Base-by-base conservation (phyloP, 1,140 invertebrate species). In the Choristoneura fumiferana region DNA sequence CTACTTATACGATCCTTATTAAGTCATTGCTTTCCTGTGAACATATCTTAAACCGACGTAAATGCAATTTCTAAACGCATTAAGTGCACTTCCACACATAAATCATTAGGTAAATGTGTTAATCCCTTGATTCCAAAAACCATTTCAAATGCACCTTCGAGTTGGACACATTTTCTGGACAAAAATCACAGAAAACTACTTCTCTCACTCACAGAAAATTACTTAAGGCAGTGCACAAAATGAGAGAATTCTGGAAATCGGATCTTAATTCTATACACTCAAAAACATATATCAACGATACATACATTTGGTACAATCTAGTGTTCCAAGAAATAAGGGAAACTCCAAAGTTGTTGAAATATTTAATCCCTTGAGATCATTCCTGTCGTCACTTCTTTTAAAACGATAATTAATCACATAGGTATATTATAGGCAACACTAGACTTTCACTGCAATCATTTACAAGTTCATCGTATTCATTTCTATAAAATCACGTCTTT, bases 321-420 rank as follows among this genome's bases (percentile, higher is more conserved):
- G 17, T 40, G 8, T 45, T 12, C 43, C 36, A 43, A 38, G 45
- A 57, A 34, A 49, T 33, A 49, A 49, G 33, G 1, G 34, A 60
- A 59, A 75, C 57, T 70, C 64, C 73, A 76, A 81, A 64, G 18
- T 63, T 62, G 18, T 70, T 63, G 57, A 40, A 63, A 75, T 63
- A 76, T 65, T 71, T 63, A 79, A 81, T 79, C 63, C 66, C 66
- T 76, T 81, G 78, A 86, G 81, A 84, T 86, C 83, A 82, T 76
- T 67, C 66, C 62, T 69, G 67, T 65, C 22, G 70, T 63, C 71
- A 73, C 74, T 60, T 64, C 39, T 34, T 49, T 67, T 67, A 62
- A 69, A 76, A 68, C 62, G 62, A 72, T 74, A 76, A 74, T 29
- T 49, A 29, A 84, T 86, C 79, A 83, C 79, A 82, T 65, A 29